phyloP scores from a whole-genome alignment of 1,140 invertebrate genomes.

The Achatina immaculata region DNA sequence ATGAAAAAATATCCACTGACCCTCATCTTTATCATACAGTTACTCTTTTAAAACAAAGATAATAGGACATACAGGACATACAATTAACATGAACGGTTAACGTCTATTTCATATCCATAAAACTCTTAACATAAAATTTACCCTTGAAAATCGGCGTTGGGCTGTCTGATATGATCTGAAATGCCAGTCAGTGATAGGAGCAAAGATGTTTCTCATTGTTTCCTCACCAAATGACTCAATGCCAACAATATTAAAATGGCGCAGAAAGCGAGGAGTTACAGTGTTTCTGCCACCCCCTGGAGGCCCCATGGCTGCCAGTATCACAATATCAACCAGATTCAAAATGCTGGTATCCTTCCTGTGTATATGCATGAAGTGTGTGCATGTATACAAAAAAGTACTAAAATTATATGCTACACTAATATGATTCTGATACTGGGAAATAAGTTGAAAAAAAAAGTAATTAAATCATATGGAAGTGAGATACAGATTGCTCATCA shows the following conservation, averaged over 20 bases:
- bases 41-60: too few species aligned
- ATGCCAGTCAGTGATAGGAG: constrained; percentile 72
- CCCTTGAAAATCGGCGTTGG: constrained; percentile 72
- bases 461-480: too few species aligned
- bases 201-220: constrained; percentile 71
- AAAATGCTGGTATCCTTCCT: constrained; percentile 69
- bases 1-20: too few species aligned
- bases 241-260: constrained; percentile 70
- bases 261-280: constrained; percentile 68
- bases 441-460: too few species aligned
- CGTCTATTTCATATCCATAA: too few species aligned
- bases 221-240: constrained; percentile 72
- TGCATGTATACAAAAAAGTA: neutral
- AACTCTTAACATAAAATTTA: constrained; percentile 46
- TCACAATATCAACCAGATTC: constrained; percentile 66
- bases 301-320: constrained; percentile 70
- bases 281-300: constrained; percentile 70
- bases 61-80: too few species aligned
- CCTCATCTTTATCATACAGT: too few species aligned
- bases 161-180: constrained; percentile 66
- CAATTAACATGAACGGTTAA: too few species aligned
- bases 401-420: neutral
- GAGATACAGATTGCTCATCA: too few species aligned
- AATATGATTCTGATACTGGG: too few species aligned
- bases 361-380: neutral